Evolutionary conservation across 2,113 vertebrate genomes (phyloP).

Genomic region (Rhizomys pruinosus): DNA sequence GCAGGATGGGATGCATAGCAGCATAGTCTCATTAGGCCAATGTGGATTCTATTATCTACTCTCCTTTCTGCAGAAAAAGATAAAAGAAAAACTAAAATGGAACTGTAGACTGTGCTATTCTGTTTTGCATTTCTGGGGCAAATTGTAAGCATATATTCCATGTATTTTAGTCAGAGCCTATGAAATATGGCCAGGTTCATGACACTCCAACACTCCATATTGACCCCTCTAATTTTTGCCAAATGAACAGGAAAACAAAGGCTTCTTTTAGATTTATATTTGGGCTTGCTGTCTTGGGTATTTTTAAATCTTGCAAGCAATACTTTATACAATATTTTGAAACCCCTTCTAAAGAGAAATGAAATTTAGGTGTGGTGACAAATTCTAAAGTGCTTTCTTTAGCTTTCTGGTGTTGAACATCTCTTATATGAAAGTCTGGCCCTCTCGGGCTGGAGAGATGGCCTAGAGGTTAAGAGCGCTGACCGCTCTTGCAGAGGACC

Average conservation of each 20-base stretch:
- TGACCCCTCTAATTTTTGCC: neutral
- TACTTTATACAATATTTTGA: conserved; percentile 23
- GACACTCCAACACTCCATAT: neutral
- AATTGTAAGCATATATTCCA: conserved; percentile 50
- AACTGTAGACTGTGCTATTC: neutral
- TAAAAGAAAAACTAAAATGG: neutral
- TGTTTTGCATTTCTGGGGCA: neutral
- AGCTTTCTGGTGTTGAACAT: neutral
- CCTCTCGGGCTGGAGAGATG: too few relatives aligned
- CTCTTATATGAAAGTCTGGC: neutral
- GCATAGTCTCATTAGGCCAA: neutral
- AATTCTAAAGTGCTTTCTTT: neutral
- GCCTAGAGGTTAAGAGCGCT: too few relatives aligned
- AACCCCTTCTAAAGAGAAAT: neutral
- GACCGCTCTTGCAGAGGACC: too few relatives aligned
- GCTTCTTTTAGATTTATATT: neutral
- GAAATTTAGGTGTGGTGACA: neutral
- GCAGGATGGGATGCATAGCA: neutral
- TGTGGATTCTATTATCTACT: neutral
- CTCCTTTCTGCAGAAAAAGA: neutral
- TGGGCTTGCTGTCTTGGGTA: neutral
- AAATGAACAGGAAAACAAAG: neutral
- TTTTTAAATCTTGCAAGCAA: neutral
- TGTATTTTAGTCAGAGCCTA: neutral
- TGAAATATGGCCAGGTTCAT: conserved; percentile 50